Percentiles rank a stretch among this genome's conserved stretches.
Evolutionary conservation across 2,797 vertebrate species (phyloP).

Genomic region (Amblyraja radiata): DNA sequence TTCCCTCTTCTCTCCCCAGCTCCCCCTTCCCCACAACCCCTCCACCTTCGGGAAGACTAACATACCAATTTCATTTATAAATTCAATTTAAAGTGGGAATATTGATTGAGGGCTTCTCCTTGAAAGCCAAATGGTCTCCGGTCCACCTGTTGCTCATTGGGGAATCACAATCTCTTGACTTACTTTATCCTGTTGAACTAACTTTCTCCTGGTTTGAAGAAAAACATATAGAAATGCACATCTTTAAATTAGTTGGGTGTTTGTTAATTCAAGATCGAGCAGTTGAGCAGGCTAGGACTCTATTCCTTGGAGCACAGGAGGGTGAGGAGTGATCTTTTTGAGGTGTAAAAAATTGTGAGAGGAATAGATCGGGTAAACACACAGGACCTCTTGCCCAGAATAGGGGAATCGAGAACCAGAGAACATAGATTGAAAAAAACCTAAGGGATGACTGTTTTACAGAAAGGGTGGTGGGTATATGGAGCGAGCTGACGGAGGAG

Average conservation of each 20-base stretch:
- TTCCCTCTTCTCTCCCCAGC: no score
- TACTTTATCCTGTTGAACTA: not conserved
- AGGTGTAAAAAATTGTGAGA: no score
- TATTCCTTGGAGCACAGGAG: no score
- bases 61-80: not conserved
- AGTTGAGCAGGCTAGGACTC: no score
- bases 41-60: not conserved
- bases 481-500: no score
- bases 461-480: no score
- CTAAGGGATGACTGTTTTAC: no score
- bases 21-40: not conserved
- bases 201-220: not conserved
- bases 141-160: not conserved
- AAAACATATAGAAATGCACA: not conserved
- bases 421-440: no score
- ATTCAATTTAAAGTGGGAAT: not conserved
- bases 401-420: no score
- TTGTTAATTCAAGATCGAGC: not conserved
- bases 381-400: no score
- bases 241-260: not conserved
- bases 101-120: not conserved
- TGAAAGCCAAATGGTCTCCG: not conserved
- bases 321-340: no score
- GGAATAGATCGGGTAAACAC: no score
- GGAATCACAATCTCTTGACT: not conserved